Base-by-base conservation (phyloP, 2,888 invertebrate species). In the Cephus nigrinus region DNA sequence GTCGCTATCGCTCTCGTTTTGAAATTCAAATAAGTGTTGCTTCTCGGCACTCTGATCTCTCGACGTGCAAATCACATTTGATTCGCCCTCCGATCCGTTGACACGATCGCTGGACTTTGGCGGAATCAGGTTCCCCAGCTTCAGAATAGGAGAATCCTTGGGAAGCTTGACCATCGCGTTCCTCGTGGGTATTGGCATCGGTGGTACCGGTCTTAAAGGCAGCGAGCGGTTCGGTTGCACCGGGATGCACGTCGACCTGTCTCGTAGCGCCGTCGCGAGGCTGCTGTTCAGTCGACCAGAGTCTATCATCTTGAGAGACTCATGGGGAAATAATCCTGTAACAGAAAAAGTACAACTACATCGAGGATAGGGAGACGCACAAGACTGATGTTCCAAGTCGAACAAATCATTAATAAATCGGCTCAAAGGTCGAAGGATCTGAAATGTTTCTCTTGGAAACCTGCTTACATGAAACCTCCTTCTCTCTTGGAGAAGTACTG, bases 191-290 rank as follows among this genome's bases (percentile, higher is more conserved):
- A 76, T 82, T n/a, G 81, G 85, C 1, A 76, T 82, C 55, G 81
- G 86, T 0, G 90, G 90, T 15, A 86, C 86, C 23, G 90, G 90
- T n/a, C 85, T 85, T 12, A 90, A 83, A 2, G 90, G 90, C 36
- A 90, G 80, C 12, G 88, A 87, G 32, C 85, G 88, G 83, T 90
- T 90, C 31, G 90, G 90, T 76, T 90, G 90, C 32, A 86, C 80
- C 11, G 90, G 88, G 40, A 90, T 88, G 81, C 85, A 88, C 23
- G 87, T 76, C 68, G 86, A 82, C 33, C 87, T 85, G 77, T 89
- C 89, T 68, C 85, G 84, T 30, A 88, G 72, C 12, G 88, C 87
- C 0, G 87, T 88, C 34, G 87, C 86, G 33, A 87, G 78, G 73
- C 85, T 85, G 31, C 81, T 80, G 9, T 79, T 75, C 15, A 76